Evolutionary conservation across 2,113 vertebrate genomes (phyloP).

Genomic region (Protobothrops flavoviridis): DNA sequence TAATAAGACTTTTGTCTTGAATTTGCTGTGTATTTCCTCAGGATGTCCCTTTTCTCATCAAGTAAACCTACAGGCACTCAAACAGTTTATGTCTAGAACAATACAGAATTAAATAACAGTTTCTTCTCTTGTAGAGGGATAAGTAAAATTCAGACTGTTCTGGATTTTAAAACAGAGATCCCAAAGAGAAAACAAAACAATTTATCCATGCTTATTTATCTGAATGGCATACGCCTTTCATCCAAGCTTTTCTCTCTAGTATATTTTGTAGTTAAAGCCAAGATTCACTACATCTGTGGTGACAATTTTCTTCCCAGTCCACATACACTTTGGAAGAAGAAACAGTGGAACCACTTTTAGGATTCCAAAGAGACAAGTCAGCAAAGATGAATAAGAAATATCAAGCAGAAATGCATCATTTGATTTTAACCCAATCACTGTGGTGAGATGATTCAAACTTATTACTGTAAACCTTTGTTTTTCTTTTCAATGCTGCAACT

Average conservation of each 20-base stretch:
- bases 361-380: background rate
- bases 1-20: conserved; percentile 65
- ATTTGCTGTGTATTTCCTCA: conserved; percentile 63
- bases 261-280: background rate
- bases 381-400: background rate
- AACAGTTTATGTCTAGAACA: conserved; percentile 50
- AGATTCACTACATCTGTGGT: background rate
- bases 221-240: background rate
- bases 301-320: background rate
- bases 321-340: background rate
- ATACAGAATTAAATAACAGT: conserved; percentile 56
- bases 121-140: conserved; percentile 50
- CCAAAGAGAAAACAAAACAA: background rate
- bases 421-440: background rate
- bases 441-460: background rate
- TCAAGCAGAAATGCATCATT: background rate
- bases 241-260: background rate
- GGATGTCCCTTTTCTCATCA: conserved; percentile 66
- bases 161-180: background rate
- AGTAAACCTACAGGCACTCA: conserved; percentile 61
- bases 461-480: background rate
- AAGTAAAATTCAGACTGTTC: conserved; percentile 40
- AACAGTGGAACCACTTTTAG: background rate
- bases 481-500: background rate
- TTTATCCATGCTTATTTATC: background rate